These are phyloP conservation scores for Noctua fimbriata DNA, from an alignment of 2,888 invertebrate species.

Conservation along the genomic window DNA sequence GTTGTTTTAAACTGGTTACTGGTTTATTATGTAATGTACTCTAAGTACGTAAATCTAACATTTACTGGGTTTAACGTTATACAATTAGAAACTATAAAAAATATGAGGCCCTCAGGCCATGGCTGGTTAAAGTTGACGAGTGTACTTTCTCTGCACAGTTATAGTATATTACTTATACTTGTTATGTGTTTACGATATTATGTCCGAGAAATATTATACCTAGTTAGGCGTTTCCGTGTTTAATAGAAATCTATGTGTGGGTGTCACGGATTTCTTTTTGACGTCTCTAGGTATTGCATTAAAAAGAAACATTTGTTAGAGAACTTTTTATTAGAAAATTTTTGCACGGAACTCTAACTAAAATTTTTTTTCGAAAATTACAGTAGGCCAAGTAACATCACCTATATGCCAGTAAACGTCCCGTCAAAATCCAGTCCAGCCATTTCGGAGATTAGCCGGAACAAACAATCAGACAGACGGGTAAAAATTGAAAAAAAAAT, in stretches of 20 bases:
- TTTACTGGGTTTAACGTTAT: neutral
- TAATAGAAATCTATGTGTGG: neutral
- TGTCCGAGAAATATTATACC: neutral
- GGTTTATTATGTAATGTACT: constrained; percentile 24
- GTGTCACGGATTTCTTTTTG: neutral
- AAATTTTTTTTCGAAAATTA: too few species aligned
- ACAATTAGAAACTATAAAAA: constrained; percentile 34
- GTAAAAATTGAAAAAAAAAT: too few species aligned
- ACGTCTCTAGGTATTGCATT: neutral
- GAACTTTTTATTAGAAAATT: neutral
- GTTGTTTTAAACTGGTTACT: neutral
- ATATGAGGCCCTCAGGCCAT: constrained; percentile 25
- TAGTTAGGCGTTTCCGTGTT: neutral
- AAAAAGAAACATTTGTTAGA: neutral
- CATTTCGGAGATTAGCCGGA: too few species aligned
- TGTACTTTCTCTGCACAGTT: constrained; percentile 48
- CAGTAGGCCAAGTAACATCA: too few species aligned
- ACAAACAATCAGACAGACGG: too few species aligned
- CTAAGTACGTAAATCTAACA: neutral
- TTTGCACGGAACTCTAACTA: too few species aligned
- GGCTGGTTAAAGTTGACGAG: constrained; percentile 18
- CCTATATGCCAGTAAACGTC: too few species aligned
- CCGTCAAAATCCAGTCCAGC: too few species aligned
- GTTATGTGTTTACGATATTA: neutral
- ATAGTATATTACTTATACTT: neutral